Evolutionary conservation across 2,888 invertebrate species (phyloP).

Genomic region (Acanthococcus lagerstroemiae): DNA sequence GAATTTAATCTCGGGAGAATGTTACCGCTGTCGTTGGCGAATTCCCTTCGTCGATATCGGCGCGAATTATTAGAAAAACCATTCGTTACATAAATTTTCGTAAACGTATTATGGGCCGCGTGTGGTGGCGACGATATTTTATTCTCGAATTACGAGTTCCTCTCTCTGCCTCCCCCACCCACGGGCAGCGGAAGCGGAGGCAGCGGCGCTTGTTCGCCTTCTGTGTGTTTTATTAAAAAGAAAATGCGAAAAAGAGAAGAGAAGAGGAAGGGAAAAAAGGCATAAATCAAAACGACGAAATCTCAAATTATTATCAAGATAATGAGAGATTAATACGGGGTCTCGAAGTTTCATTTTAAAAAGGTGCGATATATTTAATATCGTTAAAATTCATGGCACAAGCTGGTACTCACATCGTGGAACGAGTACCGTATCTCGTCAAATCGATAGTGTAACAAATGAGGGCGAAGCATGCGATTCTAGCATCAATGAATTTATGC

Average conservation of each 20-base stretch:
- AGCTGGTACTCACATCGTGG: neutral
- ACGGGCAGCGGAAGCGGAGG: no score
- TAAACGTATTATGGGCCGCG: neutral
- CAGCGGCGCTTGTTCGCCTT: no score
- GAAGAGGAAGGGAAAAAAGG: neutral
- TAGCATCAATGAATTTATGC: no score
- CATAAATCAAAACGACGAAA: neutral
- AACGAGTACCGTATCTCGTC: neutral
- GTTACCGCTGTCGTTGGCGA: no score
- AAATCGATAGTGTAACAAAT: constrained; percentile 3
- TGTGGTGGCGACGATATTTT: neutral
- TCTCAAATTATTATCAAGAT: neutral
- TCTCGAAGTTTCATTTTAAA: no score
- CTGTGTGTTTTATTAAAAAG: neutral
- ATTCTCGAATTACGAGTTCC: neutral
- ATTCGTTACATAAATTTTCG: neutral
- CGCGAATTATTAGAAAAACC: neutral
- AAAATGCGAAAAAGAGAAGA: neutral
- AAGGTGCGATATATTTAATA: constrained; percentile 1
- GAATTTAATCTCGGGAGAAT: no score
- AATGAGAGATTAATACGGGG: neutral
- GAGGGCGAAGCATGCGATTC: constrained; percentile 1
- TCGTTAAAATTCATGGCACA: constrained; percentile 3
- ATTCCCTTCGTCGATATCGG: no score
- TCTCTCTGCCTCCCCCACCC: neutral